phyloP scores from a whole-genome alignment of 2,888 invertebrate genomes.

The Tiphia femorata region DNA sequence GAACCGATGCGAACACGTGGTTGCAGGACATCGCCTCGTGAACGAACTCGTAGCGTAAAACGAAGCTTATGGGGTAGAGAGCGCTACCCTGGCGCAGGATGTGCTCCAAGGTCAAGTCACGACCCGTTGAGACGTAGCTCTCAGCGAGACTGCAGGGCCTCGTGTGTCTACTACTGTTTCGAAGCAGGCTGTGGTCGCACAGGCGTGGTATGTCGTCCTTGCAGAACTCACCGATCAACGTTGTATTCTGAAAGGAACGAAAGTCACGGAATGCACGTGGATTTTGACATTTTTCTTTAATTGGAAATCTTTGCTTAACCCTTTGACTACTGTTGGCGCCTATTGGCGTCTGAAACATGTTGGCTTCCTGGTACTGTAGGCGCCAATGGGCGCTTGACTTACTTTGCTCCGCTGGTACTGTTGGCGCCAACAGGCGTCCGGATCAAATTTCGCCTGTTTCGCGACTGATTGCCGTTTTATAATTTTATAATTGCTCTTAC shows the following conservation, averaged over 20 bases:
- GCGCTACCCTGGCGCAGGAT: slow-evolving; percentile 84
- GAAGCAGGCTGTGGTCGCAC: slow-evolving; percentile 81
- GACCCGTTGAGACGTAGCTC: slow-evolving; percentile 82
- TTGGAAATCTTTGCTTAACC: too few relatives aligned
- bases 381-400: too few relatives aligned
- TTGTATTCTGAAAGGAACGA: slow-evolving; percentile 57
- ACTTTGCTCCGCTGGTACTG: too few relatives aligned
- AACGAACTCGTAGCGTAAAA: slow-evolving; percentile 86
- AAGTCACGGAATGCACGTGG: too few relatives aligned
- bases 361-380: too few relatives aligned
- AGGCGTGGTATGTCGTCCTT: slow-evolving; percentile 82
- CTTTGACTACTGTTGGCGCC: too few relatives aligned
- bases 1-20: slow-evolving; percentile 61
- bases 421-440: too few relatives aligned
- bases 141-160: slow-evolving; percentile 79
- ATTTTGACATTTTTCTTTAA: too few relatives aligned
- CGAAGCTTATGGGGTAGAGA: slow-evolving; percentile 82
- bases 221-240: slow-evolving; percentile 81
- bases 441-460: too few relatives aligned
- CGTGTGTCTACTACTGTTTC: slow-evolving; percentile 80
- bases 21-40: slow-evolving; percentile 70
- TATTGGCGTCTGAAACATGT: too few relatives aligned
- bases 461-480: too few relatives aligned
- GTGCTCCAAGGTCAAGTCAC: slow-evolving; percentile 83
- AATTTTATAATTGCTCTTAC: too few relatives aligned